Base-by-base conservation (phyloP, 37 sponge, comb jelly and placozoan species). In the Aplysina aerophoba region DNA sequence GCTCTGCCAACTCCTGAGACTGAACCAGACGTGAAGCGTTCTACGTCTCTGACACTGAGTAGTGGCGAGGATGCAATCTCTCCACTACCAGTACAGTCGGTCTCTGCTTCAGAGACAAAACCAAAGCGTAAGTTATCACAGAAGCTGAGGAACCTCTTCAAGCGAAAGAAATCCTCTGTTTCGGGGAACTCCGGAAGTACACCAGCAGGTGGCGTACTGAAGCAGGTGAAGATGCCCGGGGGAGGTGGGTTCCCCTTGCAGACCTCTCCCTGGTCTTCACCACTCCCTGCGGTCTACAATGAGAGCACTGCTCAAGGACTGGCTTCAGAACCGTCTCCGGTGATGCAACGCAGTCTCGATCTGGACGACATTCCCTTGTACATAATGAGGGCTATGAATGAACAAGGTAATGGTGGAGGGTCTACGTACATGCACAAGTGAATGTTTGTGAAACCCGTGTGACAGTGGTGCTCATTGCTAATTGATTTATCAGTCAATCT, bases 351-450 rank as follows among this genome's bases (percentile, higher is more conserved):
- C 24, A 24, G 54, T 50, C 15, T 75, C 12, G 53, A 75, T 11
- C 15, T 75, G 50, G 78, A 75, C 38, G 78, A 75, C n/a, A 40
- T 75, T 2, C 78, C 78, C 13, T 3, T 16, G 16, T 50, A 75
- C 38, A 44, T 75, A 0, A 75, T 75, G 78, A 17, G 78, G 14
- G 25, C 38, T 15, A 36, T 75, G 24, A 44, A 75, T 15, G 40
- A n/a, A 17, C 37, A 75, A 44, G 50, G 50, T 44, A 8, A 44
- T 3, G 3, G 8, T 44, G 3, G 78, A 39, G 5, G 2, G n/a
- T 4, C 4, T 3, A 8, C 27, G 11, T 4, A 62, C 27, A 30
- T 27, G 33, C 34, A 69, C 71, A 69, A 11, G 34, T 30, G 71
- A 17, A 69, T 27, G 66, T 65, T 57, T 17, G 15, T 57, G 59